These are phyloP conservation scores for Heliconius nattereri DNA, from an alignment of 1,140 invertebrate species.

Conservation along the genomic window DNA sequence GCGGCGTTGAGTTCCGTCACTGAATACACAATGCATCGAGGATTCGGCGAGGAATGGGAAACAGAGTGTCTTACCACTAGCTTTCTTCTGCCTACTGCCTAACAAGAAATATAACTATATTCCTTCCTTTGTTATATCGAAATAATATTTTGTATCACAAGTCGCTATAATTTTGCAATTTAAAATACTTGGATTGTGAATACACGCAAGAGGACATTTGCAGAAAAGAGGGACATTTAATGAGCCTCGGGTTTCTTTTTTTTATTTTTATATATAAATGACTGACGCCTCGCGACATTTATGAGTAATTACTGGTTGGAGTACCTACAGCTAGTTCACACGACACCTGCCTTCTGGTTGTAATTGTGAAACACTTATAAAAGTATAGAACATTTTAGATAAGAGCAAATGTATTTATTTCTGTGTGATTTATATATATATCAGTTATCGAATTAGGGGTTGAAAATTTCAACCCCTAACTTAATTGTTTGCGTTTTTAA, in stretches of 20 bases:
- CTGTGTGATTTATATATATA: too few relatives aligned
- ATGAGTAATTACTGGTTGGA: constrained; percentile 57
- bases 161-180: constrained; percentile 30
- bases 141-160: background rate
- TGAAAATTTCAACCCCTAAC: too few relatives aligned
- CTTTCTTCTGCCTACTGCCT: too few relatives aligned
- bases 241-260: constrained; percentile 28
- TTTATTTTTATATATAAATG: constrained; percentile 47
- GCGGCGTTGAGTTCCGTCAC: too few relatives aligned
- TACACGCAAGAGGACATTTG: constrained; percentile 39
- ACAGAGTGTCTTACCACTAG: too few relatives aligned
- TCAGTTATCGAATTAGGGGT: too few relatives aligned
- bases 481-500: too few relatives aligned
- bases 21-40: too few relatives aligned
- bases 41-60: too few relatives aligned
- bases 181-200: constrained; percentile 15
- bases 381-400: background rate
- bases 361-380: constrained; percentile 44
- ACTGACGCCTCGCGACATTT: constrained; percentile 66
- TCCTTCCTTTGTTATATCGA: background rate
- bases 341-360: constrained; percentile 55
- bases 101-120: background rate
- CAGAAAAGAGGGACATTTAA: constrained; percentile 37
- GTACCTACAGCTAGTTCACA: constrained; percentile 32
- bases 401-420: background rate